phyloP scores from a whole-genome alignment of 2,797 vertebrate genomes.

The Steatocranus sp. region DNA sequence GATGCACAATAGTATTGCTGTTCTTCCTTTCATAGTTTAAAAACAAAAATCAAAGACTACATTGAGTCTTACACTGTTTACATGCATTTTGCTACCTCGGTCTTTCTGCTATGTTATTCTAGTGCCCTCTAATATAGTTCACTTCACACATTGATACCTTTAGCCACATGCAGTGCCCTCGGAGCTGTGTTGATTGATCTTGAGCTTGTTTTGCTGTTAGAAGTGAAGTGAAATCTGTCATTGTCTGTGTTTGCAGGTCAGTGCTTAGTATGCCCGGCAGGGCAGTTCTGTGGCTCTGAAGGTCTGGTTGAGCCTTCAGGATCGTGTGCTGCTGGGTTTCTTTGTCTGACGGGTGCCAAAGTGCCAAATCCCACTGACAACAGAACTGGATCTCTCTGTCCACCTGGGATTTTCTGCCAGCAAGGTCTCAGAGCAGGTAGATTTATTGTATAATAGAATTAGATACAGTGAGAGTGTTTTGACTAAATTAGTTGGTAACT shows the following conservation, averaged over 20 bases:
- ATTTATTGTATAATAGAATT: background rate
- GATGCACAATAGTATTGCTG: background rate
- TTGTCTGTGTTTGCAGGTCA: conserved; percentile 68
- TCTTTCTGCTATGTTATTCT: background rate
- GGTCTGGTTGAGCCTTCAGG: conserved; percentile 76
- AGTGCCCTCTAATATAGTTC: background rate
- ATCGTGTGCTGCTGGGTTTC: conserved; percentile 71
- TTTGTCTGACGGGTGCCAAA: conserved; percentile 71
- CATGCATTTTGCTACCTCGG: background rate
- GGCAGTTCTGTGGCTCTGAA: conserved; percentile 77
- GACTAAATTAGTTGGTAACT: background rate
- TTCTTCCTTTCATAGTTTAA: background rate
- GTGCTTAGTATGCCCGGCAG: conserved; percentile 73
- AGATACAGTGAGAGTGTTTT: background rate
- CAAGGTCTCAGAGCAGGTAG: conserved; percentile 70
- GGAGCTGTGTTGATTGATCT: background rate
- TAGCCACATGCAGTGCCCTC: background rate
- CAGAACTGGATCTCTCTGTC: conserved; percentile 74
- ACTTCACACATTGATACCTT: background rate
- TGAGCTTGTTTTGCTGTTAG: conserved; percentile 9
- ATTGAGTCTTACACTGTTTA: background rate
- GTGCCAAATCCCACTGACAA: conserved; percentile 77
- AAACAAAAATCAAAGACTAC: background rate
- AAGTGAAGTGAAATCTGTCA: conserved; percentile 2
- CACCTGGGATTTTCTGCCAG: conserved; percentile 72